Evolutionary conservation across 2,113 vertebrate species (phyloP).

Genomic region (Hippocampus barbouri): DNA sequence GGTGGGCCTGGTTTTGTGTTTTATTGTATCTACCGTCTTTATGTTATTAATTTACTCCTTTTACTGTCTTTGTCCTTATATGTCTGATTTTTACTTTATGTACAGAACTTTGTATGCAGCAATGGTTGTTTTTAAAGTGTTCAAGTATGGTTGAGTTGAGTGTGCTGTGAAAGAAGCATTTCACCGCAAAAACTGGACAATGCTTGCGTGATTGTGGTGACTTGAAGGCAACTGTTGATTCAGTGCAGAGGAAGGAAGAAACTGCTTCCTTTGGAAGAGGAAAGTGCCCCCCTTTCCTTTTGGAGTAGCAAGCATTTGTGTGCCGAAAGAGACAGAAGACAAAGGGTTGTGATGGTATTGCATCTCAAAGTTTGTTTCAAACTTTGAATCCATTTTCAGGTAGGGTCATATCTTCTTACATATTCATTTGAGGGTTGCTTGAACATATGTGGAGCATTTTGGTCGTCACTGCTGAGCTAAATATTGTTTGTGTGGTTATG

Average conservation of each 20-base stretch:
- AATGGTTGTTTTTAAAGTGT: no score
- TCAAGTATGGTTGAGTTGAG: no score
- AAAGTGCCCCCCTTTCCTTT: conserved; percentile 64
- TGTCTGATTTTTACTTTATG: no score
- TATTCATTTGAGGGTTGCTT: neutral
- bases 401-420: conserved; percentile 34
- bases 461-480: neutral
- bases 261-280: conserved; percentile 71
- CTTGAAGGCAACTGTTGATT: conserved; percentile 61
- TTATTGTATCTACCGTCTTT: no score
- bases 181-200: conserved; percentile 63
- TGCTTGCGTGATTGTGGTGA: conserved; percentile 45
- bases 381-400: conserved; percentile 32
- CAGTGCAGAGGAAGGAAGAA: conserved; percentile 67
- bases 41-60: no score
- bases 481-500: neutral
- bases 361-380: neutral
- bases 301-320: conserved; percentile 56
- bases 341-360: conserved; percentile 8
- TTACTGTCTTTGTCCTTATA: no score
- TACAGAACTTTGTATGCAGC: no score
- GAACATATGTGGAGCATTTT: neutral
- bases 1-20: neutral
- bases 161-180: conserved; percentile 6
- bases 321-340: conserved; percentile 47